Base-by-base conservation (phyloP, 2,113 vertebrate genomes). In the Ibidorhyncha struthersii region DNA sequence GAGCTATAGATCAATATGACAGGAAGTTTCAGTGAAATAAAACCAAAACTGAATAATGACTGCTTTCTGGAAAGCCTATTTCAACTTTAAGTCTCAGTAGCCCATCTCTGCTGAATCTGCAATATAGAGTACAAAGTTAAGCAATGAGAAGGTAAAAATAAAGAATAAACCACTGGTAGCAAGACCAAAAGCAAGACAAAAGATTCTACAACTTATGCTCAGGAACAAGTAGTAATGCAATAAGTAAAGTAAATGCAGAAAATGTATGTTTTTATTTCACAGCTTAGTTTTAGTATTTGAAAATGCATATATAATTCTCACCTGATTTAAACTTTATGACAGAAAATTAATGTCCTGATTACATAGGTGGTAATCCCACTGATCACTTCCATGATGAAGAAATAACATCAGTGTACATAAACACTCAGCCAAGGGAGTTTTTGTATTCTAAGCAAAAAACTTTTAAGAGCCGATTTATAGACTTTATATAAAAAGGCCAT, bases 371-470 rank as follows among this genome's bases (percentile, higher is more conserved):
- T 49, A 43, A 59, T 29, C 26, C 16, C 65, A 79, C 1, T 50
- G 45, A 50, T 62, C 43, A 41, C 15, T 84, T 81, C 76, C n/a
- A 41, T 6, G 45, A 26, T 38, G 53, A 93, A 70, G 30, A 47
- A 84, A 58, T 45, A 74, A n/a, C 9, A 17, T 34, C 32, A 47
- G 19, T 8, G 13, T 32, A 12, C 16, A 20, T 6, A 53, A 59
- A 47, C 7, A 43, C n/a, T 29, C 30, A 67, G 38, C 4, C 45
- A 58, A 0, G 0, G 26, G 17, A 69, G 29, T 14, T n/a, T 77
- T 40, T 59, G 29, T 50, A 32, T 40, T 59, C 9, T 29, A 65
- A 78, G 52, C 4, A 79, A 59, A 89, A 67, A 5, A 50, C 30
- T 84, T 80, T 26, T 9, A 63, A 63, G 14, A 22, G 17, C 41